These are phyloP conservation scores for Drosophila parvula DNA, from an alignment of 1,140 invertebrate species.

Conservation along the genomic window DNA sequence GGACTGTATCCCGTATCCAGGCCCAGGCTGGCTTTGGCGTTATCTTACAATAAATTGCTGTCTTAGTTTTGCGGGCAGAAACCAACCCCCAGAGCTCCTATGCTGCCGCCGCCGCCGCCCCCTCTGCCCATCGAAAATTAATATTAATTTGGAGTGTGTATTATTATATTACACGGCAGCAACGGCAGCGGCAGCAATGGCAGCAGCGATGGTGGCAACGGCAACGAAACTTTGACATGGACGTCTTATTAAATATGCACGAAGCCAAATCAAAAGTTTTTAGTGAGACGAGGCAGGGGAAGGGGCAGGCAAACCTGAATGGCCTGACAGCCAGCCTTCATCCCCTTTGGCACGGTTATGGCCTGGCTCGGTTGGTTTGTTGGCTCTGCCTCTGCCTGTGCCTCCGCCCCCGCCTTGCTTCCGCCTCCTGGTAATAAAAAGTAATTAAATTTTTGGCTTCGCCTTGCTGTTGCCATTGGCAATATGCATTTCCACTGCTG, in stretches of 20 bases:
- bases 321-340: constrained; percentile 36
- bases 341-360: constrained; percentile 22
- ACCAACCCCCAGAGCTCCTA: constrained; percentile 9
- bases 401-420: background rate
- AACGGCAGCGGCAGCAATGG: constrained; percentile 1
- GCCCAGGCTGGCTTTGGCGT: constrained; percentile 51
- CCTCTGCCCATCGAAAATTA: constrained; percentile 41
- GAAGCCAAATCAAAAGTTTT: constrained; percentile 66
- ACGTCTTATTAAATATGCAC: constrained; percentile 74
- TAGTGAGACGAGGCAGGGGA: background rate
- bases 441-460: constrained; percentile 72
- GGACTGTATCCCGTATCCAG: constrained; percentile 59
- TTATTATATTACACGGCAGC: constrained; percentile 62
- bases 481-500: constrained; percentile 47
- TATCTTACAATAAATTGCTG: constrained; percentile 75
- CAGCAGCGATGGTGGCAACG: background rate
- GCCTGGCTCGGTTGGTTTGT: constrained; percentile 18
- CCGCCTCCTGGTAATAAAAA: constrained; percentile 60
- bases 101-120: background rate
- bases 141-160: constrained; percentile 76
- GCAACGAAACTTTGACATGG: constrained; percentile 63
- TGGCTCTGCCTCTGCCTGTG: constrained; percentile 28
- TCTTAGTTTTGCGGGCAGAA: constrained; percentile 63
- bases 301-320: constrained; percentile 15
- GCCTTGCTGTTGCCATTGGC: constrained; percentile 48